A percentile compares a stretch with the other conserved stretches of the same genome.
These are phyloP conservation scores for Macrochelys suwanniensis DNA, from an alignment of 2,797 vertebrate genomes.

Conservation along the genomic window DNA sequence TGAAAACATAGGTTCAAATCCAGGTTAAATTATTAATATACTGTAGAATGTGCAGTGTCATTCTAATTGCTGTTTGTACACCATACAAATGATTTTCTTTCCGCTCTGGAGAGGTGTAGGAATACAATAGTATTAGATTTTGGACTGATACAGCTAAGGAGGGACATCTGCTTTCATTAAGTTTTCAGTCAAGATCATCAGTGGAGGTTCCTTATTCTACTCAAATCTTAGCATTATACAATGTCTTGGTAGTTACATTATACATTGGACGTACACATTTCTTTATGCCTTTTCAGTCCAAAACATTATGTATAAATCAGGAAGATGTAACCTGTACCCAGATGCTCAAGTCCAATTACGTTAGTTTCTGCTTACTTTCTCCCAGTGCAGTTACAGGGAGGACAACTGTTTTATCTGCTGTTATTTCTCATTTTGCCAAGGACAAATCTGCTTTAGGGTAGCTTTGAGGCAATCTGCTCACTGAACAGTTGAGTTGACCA, in stretches of 20 bases:
- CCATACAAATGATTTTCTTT: not conserved
- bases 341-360: not conserved
- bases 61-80: not conserved
- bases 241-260: not conserved
- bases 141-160: not conserved
- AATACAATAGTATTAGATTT: not conserved
- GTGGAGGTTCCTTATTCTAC: not conserved
- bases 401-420: not conserved
- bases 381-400: not conserved
- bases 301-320: not conserved
- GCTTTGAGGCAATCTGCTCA: slow-evolving; percentile 6
- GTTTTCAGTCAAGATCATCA: not conserved
- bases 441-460: not conserved
- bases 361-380: slow-evolving; percentile 26
- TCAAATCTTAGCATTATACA: not conserved
- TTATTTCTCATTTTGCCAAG: not conserved
- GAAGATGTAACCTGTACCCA: not conserved
- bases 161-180: not conserved
- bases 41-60: not conserved
- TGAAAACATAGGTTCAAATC: accelerated
- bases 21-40: not conserved
- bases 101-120: not conserved
- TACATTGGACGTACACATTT: not conserved
- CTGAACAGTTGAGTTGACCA: slow-evolving; percentile 12
- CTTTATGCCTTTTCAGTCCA: not conserved